Evolutionary conservation across 2,797 vertebrate species (phyloP).

Genomic region (Fratercula arctica): DNA sequence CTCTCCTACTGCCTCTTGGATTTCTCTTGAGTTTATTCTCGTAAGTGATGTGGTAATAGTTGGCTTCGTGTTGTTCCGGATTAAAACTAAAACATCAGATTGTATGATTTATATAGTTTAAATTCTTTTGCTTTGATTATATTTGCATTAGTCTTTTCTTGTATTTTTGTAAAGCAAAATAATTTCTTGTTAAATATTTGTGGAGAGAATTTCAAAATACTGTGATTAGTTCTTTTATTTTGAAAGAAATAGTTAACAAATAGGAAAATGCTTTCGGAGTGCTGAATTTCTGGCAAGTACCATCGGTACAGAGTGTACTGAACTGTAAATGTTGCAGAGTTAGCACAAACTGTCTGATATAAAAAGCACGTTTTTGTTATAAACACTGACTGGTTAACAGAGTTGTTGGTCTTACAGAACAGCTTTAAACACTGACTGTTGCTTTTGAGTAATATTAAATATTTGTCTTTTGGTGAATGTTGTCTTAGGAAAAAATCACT

Average conservation of each 20-base stretch:
- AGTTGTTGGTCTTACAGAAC: conserved; percentile 41
- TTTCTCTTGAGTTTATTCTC: background rate
- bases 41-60: background rate
- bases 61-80: background rate
- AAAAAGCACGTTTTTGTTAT: conserved; percentile 69
- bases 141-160: background rate
- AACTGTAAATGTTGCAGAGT: conserved; percentile 67
- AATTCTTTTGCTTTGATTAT: background rate
- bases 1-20: background rate
- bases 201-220: background rate
- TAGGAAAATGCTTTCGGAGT: conserved; percentile 36
- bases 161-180: background rate
- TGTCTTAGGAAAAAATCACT: conserved; percentile 9
- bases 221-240: conserved; percentile 19
- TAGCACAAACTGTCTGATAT: conserved; percentile 66
- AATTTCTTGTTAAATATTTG: background rate
- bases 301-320: conserved; percentile 63
- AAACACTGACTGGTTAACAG: conserved; percentile 53
- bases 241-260: conserved; percentile 62
- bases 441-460: conserved; percentile 66
- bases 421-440: conserved; percentile 46
- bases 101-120: background rate
- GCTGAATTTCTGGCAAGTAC: conserved; percentile 60
- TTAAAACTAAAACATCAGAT: background rate
- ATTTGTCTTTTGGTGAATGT: conserved; percentile 53